These are phyloP conservation scores for Formicarius rufipectus DNA, from an alignment of 2,113 vertebrate species.

Conservation along the genomic window DNA sequence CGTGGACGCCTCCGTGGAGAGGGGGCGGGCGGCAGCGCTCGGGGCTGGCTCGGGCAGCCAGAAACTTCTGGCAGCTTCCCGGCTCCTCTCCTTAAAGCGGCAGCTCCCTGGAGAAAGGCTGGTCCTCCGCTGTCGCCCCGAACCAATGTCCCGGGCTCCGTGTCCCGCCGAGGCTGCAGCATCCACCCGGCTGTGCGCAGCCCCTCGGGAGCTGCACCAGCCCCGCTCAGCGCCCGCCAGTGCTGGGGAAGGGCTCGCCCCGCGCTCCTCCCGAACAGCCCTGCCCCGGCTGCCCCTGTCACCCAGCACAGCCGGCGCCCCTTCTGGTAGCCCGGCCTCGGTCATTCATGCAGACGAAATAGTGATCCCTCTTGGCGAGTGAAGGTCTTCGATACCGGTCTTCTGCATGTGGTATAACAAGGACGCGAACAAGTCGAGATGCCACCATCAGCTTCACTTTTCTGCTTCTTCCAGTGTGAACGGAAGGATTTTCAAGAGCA, in stretches of 20 bases:
- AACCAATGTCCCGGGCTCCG: accelerated
- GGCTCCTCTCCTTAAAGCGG: constrained; percentile 25
- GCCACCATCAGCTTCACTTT: background rate
- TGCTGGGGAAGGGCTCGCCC: background rate
- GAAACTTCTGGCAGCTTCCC: constrained; percentile 57
- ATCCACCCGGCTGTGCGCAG: no score
- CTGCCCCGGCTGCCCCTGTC: no score
- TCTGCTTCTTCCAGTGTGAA: background rate
- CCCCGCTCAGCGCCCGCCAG: background rate
- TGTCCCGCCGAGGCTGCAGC: accelerated
- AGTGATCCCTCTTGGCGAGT: no score
- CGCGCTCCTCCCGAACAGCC: background rate
- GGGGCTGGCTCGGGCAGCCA: background rate
- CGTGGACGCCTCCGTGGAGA: background rate
- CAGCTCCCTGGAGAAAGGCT: background rate
- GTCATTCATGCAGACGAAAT: background rate
- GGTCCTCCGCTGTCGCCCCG: accelerated
- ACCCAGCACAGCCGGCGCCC: background rate
- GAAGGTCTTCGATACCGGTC: background rate
- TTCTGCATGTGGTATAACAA: background rate
- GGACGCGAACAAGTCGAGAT: background rate
- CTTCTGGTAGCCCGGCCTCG: background rate
- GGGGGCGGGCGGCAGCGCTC: background rate
- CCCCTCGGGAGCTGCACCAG: background rate
- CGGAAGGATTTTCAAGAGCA: background rate